Evolutionary conservation across 2,797 vertebrate genomes (phyloP).

Genomic region (Emys orbicularis): DNA sequence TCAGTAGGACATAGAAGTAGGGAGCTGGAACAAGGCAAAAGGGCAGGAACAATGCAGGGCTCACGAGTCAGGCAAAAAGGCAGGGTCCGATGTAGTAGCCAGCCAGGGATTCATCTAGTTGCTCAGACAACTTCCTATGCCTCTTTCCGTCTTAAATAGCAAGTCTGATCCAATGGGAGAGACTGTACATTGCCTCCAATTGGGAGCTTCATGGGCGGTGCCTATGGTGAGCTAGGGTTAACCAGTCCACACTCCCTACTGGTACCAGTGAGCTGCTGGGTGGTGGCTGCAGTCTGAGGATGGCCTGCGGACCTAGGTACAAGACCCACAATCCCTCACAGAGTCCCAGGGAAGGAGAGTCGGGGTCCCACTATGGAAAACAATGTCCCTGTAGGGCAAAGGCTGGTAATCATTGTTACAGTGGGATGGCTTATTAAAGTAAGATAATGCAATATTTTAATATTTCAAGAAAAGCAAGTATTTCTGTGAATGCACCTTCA

Average conservation of each 20-base stretch:
- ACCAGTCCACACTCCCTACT: too few relatives aligned
- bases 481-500: not conserved
- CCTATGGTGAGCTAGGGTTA: not conserved
- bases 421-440: not conserved
- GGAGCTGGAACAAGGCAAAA: not conserved
- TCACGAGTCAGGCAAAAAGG: not conserved
- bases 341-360: not conserved
- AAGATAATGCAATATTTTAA: not conserved
- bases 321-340: not conserved
- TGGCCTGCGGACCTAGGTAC: not conserved
- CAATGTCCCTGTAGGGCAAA: not conserved
- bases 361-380: not conserved
- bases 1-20: not conserved
- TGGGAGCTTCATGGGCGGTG: not conserved
- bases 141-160: not conserved
- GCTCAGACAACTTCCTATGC: not conserved
- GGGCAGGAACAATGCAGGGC: not conserved
- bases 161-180: not conserved
- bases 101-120: not conserved
- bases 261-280: not conserved
- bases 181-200: not conserved
- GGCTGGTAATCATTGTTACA: not conserved
- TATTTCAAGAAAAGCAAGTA: constrained; percentile 22
- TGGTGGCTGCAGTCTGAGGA: not conserved
- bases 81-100: not conserved